Evolutionary conservation across 2,113 vertebrate genomes (phyloP).

Genomic region (Aptenodytes forsteri): DNA sequence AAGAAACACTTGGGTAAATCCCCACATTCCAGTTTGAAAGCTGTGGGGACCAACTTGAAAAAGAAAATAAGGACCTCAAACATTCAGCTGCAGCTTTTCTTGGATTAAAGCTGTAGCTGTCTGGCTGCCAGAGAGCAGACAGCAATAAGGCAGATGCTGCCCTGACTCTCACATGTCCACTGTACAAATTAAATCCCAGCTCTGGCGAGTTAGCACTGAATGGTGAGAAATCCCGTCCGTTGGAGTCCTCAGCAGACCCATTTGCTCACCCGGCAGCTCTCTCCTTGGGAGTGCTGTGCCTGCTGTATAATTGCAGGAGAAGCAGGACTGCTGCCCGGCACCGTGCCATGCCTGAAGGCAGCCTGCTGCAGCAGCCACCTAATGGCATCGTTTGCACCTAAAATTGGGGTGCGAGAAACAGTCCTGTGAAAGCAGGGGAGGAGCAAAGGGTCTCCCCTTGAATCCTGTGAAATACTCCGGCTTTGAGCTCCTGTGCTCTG

Average conservation of each 20-base stretch:
- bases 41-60: not conserved
- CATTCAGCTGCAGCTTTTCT: not conserved
- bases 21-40: not conserved
- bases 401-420: not conserved
- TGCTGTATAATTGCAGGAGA: fast-evolving
- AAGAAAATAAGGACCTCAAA: not conserved
- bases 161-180: not conserved
- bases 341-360: fast-evolving
- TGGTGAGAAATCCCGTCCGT: not conserved
- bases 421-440: not conserved
- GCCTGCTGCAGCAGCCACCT: not conserved
- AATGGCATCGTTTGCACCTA: fast-evolving
- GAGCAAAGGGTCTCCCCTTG: not conserved
- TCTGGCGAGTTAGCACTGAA: not conserved
- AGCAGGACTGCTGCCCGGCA: fast-evolving
- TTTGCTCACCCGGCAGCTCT: not conserved
- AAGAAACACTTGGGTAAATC: not conserved
- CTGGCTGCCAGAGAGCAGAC: not conserved
- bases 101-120: not conserved
- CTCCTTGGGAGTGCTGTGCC: not conserved
- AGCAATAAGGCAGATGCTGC: not conserved
- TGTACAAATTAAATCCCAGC: constrained; percentile 7
- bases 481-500: not conserved
- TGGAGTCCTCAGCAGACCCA: not conserved
- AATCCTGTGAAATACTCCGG: not conserved